Conservation (phyloP, 2,888 invertebrate genomes). For the Yponomeuta plumbellus region DNA sequence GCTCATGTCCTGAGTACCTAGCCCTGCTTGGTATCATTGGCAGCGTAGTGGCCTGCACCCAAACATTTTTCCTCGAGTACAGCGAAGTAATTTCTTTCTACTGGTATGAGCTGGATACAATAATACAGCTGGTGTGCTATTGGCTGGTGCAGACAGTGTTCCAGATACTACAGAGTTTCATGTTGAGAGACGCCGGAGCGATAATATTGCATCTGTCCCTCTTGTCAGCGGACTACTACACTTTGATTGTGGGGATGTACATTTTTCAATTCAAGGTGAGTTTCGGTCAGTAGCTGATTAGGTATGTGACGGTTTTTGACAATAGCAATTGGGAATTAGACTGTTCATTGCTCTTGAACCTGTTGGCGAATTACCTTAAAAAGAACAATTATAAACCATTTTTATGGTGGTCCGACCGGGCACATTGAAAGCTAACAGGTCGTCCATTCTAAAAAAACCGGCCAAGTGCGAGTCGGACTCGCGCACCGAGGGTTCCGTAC, state of each 20-base stretch:
- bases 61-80: slow-evolving; percentile 86
- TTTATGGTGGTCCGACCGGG: too few species aligned
- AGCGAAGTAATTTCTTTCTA: slow-evolving; percentile 80
- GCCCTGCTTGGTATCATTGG: slow-evolving; percentile 89
- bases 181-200: slow-evolving; percentile 87
- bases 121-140: slow-evolving; percentile 77
- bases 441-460: too few species aligned
- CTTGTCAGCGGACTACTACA: slow-evolving; percentile 90
- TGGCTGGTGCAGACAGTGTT: slow-evolving; percentile 85
- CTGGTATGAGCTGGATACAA: slow-evolving; percentile 82
- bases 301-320: neutral
- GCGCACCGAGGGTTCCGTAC: too few species aligned
- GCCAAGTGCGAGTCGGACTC: too few species aligned
- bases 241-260: slow-evolving; percentile 86
- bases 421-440: too few species aligned
- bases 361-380: too few species aligned
- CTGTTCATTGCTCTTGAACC: too few species aligned
- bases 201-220: slow-evolving; percentile 88
- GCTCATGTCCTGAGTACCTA: slow-evolving; percentile 86
- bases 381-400: too few species aligned
- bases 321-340: too few species aligned
- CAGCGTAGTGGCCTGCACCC: slow-evolving; percentile 84
- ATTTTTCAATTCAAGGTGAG: slow-evolving; percentile 87
- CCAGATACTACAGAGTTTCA: slow-evolving; percentile 85
- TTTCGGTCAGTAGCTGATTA: neutral